Evolutionary conservation across 2,888 invertebrate genomes (phyloP), one percentile per base, ranked within the genome.

Genomic region (Thysanoteuthis rhombus): DNA sequence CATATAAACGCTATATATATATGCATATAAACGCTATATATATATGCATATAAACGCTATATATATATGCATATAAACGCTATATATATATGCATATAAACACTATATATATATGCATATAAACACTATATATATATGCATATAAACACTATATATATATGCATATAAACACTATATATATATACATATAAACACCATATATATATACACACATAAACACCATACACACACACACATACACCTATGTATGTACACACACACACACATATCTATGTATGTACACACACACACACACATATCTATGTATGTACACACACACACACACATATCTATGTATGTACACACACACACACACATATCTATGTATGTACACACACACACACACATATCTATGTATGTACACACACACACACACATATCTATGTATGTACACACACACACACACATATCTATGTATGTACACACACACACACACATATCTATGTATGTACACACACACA

Each of bases 1-100:
- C n/a, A 89, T 89, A 89, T 89, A 89, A n/a, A n/a, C n/a, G n/a
- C n/a, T 89, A 89, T 89, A 89, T 12, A 89, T 89, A 89, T 89
- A 89, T 89, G 12, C n/a, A 89, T 89, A 89, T 89, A 89, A 8
- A 89, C 12, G 12, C 28, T 89, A 89, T 89, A 89, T 89, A 89
- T 89, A 89, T 89, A 89, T 89, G 12, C 89, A 89, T 89, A n/a
- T 89, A 89, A 8, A 89, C 12, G 12, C 42, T 89, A 89, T 89
- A 89, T n/a, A 89, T 89, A n/a, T 89, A 89, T 89, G 12, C n/a
- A 89, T 89, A 89, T 89, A 89, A 8, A 89, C 12, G 12, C n/a
- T 89, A 89, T 89, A 89, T 89, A 89, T 89, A 89, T 89, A 89
- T n/a, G 12, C n/a, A n/a, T 89, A 89, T 89, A 89, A 8, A 89